phyloP scores from a whole-genome alignment of 2,113 vertebrate species.

The Eira barbara region DNA sequence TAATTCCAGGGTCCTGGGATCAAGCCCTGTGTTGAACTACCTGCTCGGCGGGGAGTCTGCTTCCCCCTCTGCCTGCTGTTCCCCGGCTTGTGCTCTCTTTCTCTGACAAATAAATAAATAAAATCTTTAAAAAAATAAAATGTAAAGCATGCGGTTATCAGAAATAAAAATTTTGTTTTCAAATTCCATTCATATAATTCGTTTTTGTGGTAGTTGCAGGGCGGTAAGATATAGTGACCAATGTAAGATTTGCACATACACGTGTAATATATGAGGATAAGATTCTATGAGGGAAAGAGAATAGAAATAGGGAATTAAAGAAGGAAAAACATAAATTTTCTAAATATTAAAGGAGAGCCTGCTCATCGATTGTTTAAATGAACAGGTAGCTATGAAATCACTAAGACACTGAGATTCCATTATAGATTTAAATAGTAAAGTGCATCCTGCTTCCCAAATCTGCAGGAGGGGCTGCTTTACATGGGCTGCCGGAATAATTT shows the following conservation, averaged over 20 bases:
- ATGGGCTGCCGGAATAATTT: not conserved
- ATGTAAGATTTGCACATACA: not conserved
- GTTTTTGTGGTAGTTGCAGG: not conserved
- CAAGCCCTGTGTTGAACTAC: too few species aligned
- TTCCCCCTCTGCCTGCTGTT: too few species aligned
- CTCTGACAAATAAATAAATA: too few species aligned
- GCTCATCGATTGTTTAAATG: not conserved
- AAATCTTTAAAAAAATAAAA: not conserved
- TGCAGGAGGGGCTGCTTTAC: rapidly evolving
- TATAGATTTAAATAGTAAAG: not conserved
- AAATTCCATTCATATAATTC: not conserved
- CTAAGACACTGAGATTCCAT: not conserved
- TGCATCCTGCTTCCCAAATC: not conserved
- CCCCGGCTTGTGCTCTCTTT: too few species aligned
- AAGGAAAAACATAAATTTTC: not conserved
- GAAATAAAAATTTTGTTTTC: not conserved
- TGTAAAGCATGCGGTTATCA: not conserved
- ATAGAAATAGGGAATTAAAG: not conserved
- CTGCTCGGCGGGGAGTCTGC: too few species aligned
- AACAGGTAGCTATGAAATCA: not conserved
- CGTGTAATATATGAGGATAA: not conserved
- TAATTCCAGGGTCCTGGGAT: too few species aligned
- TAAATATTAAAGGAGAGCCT: not conserved
- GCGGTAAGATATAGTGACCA: not conserved
- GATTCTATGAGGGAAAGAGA: not conserved